Conservation (phyloP, 2,888 invertebrate species). For the Tridacna crocea region DNA sequence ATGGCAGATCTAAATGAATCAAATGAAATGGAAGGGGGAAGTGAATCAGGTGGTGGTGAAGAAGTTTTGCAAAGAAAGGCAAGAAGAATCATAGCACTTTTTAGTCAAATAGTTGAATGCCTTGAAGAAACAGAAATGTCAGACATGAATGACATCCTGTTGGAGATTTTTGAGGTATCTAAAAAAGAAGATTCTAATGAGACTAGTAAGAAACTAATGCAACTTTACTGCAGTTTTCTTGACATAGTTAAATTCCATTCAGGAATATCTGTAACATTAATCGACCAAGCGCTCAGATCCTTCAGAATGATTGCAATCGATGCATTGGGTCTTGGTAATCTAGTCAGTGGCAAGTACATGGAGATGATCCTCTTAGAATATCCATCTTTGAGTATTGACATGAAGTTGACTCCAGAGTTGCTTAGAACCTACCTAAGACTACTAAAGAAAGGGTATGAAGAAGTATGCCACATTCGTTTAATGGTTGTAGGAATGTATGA, state of each 20-base stretch:
- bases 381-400: not conserved
- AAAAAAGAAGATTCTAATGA: not conserved
- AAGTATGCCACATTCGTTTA: not conserved
- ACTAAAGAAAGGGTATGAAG: not conserved
- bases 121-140: not conserved
- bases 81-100: not conserved
- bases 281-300: not conserved
- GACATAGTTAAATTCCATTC: constrained; percentile 1
- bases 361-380: not conserved
- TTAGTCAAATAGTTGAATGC: not conserved
- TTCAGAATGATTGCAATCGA: not conserved
- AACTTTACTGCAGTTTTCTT: not conserved
- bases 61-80: not conserved
- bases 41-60: not conserved
- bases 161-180: not conserved
- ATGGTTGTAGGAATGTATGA: not conserved
- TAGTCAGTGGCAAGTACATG: not conserved
- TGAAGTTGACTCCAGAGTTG: not conserved
- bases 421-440: not conserved
- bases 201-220: not conserved
- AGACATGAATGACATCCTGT: not conserved
- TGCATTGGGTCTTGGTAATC: not conserved
- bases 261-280: not conserved
- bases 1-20: no score
- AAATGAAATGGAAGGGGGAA: not conserved